A percentile compares a stretch with the other conserved stretches of the same genome.
phyloP scores from a whole-genome alignment of 2,113 vertebrate species.

The Benitochromis conjunctus region DNA sequence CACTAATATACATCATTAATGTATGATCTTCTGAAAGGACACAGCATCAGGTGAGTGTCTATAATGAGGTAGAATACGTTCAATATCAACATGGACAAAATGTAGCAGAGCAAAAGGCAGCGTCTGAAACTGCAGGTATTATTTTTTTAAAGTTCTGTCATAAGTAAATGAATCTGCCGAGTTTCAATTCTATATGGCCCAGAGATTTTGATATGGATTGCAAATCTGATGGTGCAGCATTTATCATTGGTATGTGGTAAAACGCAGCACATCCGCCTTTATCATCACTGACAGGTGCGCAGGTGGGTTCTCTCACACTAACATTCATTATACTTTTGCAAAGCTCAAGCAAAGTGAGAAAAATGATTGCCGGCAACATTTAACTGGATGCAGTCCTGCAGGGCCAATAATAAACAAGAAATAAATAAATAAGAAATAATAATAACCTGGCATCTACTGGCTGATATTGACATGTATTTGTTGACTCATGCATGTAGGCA shows the following conservation, averaged over 20 bases:
- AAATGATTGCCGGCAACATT: conserved; percentile 38
- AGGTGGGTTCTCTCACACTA: conserved; percentile 2
- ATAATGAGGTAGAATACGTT: background rate
- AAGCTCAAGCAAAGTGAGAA: conserved; percentile 34
- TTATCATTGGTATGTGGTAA: background rate
- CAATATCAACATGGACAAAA: background rate
- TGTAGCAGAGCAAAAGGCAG: background rate
- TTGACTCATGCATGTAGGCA: conserved; percentile 24
- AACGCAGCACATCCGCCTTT: conserved; percentile 16
- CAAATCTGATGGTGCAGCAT: background rate
- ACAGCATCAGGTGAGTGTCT: background rate
- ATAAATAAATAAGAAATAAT: conserved; percentile 27
- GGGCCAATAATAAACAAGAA: conserved; percentile 14
- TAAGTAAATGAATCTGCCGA: background rate
- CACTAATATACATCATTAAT: background rate
- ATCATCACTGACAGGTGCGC: conserved; percentile 51
- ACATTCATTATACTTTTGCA: conserved; percentile 43
- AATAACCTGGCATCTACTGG: conserved; percentile 5
- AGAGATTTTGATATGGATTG: background rate
- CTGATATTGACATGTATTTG: conserved; percentile 42
- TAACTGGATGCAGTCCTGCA: conserved; percentile 20
- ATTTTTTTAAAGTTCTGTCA: background rate
- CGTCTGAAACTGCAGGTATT: background rate
- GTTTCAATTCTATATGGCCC: background rate
- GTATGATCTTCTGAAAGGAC: background rate